A percentile compares a stretch with the other conserved stretches of the same genome.
Evolutionary conservation across 2,797 vertebrate species (phyloP).

Genomic region (Esox lucius): DNA sequence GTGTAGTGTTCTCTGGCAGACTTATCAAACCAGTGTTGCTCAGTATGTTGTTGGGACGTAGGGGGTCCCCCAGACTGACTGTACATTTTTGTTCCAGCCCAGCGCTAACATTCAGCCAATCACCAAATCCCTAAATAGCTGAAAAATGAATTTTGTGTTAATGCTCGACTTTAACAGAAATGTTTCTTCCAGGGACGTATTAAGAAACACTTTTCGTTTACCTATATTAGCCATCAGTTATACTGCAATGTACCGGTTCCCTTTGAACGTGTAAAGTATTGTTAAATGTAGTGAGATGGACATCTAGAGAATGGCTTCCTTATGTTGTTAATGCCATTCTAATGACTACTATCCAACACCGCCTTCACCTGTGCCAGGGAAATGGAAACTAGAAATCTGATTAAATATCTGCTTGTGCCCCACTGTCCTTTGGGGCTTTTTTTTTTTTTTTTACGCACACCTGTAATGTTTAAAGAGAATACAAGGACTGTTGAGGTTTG

Average conservation of each 20-base stretch:
- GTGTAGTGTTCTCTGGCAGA: not conserved
- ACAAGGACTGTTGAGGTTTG: constrained; percentile 10
- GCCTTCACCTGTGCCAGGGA: constrained; percentile 69
- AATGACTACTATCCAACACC: constrained; percentile 64
- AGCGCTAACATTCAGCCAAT: not conserved
- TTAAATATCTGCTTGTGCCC: constrained; percentile 21
- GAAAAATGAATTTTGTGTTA: not conserved
- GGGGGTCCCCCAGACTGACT: not conserved
- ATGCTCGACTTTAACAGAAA: not conserved
- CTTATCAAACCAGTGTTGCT: not conserved
- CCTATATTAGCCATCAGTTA: constrained; percentile 26
- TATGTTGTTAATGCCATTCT: constrained; percentile 60
- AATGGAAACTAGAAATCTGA: constrained; percentile 61
- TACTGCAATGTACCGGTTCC: constrained; percentile 38
- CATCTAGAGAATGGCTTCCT: constrained; percentile 62
- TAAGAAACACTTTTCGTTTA: not conserved
- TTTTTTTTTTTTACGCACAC: constrained; percentile 26
- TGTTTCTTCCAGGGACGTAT: not conserved
- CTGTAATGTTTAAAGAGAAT: constrained; percentile 30
- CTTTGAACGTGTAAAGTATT: constrained; percentile 48
- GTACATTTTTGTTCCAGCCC: not conserved
- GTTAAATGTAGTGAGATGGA: constrained; percentile 47
- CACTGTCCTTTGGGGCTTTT: not conserved
- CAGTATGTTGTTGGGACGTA: not conserved
- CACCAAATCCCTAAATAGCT: not conserved